phyloP scores from a whole-genome alignment of 2,888 invertebrate species.

The Diarsia mendica region DNA sequence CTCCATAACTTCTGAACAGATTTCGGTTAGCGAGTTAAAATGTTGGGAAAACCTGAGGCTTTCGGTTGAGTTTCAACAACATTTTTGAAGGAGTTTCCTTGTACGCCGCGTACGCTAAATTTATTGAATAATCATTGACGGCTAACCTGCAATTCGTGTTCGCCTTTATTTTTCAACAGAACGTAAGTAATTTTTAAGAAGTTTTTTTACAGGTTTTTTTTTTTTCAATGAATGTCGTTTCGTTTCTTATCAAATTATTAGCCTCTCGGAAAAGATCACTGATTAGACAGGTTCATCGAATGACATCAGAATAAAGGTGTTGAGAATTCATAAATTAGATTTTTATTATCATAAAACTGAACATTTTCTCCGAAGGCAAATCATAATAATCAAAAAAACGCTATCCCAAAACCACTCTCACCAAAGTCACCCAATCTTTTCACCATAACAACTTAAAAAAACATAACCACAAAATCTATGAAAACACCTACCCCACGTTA shows the following conservation, averaged over 20 bases:
- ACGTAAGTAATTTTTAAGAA: not conserved
- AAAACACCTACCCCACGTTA: conserved; percentile 48
- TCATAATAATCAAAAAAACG: too few relatives aligned
- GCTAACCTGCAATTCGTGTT: conserved; percentile 3
- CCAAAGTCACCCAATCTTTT: conserved; percentile 5
- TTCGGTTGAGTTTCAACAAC: conserved; percentile 49
- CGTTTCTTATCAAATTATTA: not conserved
- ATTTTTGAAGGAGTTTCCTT: conserved; percentile 38
- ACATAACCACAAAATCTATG: conserved; percentile 29
- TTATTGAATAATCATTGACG: conserved; percentile 47
- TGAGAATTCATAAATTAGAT: not conserved
- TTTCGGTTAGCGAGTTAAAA: conserved; percentile 54
- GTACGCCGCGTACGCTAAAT: conserved; percentile 33
- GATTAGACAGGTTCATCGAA: not conserved
- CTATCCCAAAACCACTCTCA: not conserved
- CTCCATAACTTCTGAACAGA: conserved; percentile 58
- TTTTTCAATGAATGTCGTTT: not conserved
- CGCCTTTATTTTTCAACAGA: not conserved
- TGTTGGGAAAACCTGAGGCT: conserved; percentile 43
- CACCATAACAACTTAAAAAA: conserved; percentile 9
- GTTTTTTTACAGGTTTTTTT: not conserved
- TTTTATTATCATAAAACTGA: not conserved
- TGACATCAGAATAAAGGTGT: not conserved
- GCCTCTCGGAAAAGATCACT: not conserved
- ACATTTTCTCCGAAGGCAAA: not conserved